Percentiles rank a stretch among this genome's conserved stretches.
Evolutionary conservation across 1,140 invertebrate genomes (phyloP).

Genomic region (Arctopsyche grandis): DNA sequence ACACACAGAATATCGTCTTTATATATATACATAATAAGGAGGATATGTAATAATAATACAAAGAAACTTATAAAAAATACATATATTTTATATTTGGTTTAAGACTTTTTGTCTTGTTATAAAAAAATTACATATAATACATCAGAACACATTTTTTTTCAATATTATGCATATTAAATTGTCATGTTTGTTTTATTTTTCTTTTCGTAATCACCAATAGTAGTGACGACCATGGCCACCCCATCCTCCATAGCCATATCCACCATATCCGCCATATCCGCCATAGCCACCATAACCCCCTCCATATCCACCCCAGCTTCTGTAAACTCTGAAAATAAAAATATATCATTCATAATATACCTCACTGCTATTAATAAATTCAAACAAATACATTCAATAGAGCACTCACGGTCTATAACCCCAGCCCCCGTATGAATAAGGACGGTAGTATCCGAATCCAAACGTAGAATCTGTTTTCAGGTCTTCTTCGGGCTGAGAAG

Average conservation of each 20-base stretch:
- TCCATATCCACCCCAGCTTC: slow-evolving; percentile 8
- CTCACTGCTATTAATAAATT: background rate
- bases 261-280: slow-evolving; percentile 2
- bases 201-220: background rate
- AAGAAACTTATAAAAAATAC: too few relatives aligned
- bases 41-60: too few relatives aligned
- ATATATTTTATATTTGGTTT: too few relatives aligned
- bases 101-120: too few relatives aligned
- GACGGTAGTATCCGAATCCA: slow-evolving; percentile 10
- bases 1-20: too few relatives aligned
- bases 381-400: background rate
- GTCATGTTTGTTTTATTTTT: too few relatives aligned
- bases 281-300: slow-evolving; percentile 12
- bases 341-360: background rate
- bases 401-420: background rate
- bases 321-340: background rate
- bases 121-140: too few relatives aligned
- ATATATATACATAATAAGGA: too few relatives aligned
- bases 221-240: background rate
- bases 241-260: background rate
- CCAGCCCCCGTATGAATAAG: background rate
- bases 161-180: too few relatives aligned
- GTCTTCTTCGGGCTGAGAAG: slow-evolving; percentile 9
- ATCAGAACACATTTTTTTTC: too few relatives aligned
- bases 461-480: slow-evolving; percentile 30